These are phyloP conservation scores for Idaea straminata DNA, from an alignment of 2,888 invertebrate genomes.

Conservation along the genomic window DNA sequence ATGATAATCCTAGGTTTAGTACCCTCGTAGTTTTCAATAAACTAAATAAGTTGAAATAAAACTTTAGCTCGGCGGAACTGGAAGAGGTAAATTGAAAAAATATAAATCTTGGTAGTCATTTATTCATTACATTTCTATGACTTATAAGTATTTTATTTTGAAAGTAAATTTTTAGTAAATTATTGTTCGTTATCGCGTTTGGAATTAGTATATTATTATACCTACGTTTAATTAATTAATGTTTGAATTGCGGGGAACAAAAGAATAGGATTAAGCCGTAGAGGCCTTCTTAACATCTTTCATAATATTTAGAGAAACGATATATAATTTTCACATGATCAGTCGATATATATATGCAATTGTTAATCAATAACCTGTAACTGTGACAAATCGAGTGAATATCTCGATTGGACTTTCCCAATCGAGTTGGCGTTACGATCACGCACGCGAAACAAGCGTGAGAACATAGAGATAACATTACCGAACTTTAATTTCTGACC, in stretches of 20 bases:
- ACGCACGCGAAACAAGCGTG: slow-evolving; percentile 64
- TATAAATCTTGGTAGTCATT: no score
- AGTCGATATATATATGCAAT: slow-evolving; percentile 40
- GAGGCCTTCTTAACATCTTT: no score
- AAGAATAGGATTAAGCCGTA: no score
- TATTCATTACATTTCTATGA: no score
- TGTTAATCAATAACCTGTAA: slow-evolving; percentile 44
- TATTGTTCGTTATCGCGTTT: no score
- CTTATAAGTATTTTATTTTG: no score
- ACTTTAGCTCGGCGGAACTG: not conserved
- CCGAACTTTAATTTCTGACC: slow-evolving; percentile 61
- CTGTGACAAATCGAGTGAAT: slow-evolving; percentile 62
- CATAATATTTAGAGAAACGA: slow-evolving; percentile 27
- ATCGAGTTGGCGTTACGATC: slow-evolving; percentile 49
- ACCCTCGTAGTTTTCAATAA: not conserved
- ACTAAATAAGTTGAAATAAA: not conserved
- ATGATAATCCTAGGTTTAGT: slow-evolving; percentile 19
- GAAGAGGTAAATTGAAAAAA: not conserved
- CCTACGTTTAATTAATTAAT: no score
- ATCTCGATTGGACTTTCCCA: slow-evolving; percentile 56
- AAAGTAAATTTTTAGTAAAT: no score
- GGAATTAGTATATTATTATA: no score
- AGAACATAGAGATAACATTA: slow-evolving; percentile 65
- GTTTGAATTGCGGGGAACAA: no score
- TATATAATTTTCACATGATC: slow-evolving; percentile 39